Base-by-base conservation (phyloP, 2,888 invertebrate genomes). In the Sycophila texana region DNA sequence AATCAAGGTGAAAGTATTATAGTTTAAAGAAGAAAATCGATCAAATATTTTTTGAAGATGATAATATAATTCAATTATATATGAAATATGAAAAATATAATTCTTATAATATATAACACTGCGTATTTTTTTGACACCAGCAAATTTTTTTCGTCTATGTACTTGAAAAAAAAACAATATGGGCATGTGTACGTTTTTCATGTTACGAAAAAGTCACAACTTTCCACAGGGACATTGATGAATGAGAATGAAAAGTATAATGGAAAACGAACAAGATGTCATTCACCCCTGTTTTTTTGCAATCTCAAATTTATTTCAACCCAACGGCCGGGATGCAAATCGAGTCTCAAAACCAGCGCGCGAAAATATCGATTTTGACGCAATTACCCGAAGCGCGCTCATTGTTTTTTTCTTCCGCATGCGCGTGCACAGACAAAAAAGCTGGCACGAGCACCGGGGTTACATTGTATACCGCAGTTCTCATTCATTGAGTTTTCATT, bases 341-440 rank as follows among this genome's bases (percentile, higher is more conserved):
- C 22, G 49, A 74, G 57, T 2, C 22, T 66, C 20, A 22, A 66
- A 74, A 65, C 5, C 47, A 49, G n/a, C 74, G 74, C 65, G 66
- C 66, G 57, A 57, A 57, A 66, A 74, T 74, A 55, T 74, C 57
- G 47, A 74, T 74, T 74, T 66, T 66, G 22, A 74, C 47, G 47
- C 57, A 47, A 51, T 72, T 72, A 61, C 7, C 53, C 55, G 61
- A 39, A 63, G 49, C 18, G 4, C 22, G 73, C 72, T 74, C 39
- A 70, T 71, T 71, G 20, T 75, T 55, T 60, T 60, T 74, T 51
- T 55, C 30, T 61, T n/a, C 22, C 39, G 18, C 74, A 7, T 20
- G 61, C 12, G 68, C 67, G 30, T 47, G 47, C 22, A 20, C 10
- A 67, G 18, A 60, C 67, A 58, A 47, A 22, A 58, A 22, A 58